Conservation (phyloP, 2,797 vertebrate species). For the Hypotaenidia okinawae region DNA sequence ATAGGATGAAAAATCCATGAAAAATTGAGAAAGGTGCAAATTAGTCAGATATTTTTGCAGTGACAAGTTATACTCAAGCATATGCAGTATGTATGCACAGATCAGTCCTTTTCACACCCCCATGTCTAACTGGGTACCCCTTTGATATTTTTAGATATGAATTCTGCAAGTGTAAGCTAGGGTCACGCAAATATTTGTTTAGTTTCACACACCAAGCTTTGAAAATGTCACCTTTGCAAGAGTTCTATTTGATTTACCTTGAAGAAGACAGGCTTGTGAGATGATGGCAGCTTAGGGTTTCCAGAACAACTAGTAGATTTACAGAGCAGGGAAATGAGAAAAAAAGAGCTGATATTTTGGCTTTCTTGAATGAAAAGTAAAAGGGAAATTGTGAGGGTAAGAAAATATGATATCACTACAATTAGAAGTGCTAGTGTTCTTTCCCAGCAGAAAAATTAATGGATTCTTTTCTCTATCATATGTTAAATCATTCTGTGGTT, state of each 20-base stretch:
- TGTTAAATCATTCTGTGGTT: background rate
- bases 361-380: background rate
- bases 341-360: background rate
- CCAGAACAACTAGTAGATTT: background rate
- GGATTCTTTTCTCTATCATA: background rate
- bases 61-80: background rate
- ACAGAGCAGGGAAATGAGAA: background rate
- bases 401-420: rapidly evolving
- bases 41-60: background rate
- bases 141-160: background rate
- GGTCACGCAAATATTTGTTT: background rate
- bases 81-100: background rate
- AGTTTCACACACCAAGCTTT: background rate
- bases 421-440: background rate
- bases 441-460: background rate
- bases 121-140: background rate
- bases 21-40: background rate
- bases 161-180: background rate
- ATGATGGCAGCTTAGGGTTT: background rate
- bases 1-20: background rate
- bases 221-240: background rate
- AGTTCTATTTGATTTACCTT: background rate
- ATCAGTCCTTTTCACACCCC: background rate
- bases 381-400: conserved; percentile 1
- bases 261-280: background rate